These are phyloP conservation scores for Podarcis raffonei DNA, from an alignment of 2,113 vertebrate genomes.

Conservation along the genomic window DNA sequence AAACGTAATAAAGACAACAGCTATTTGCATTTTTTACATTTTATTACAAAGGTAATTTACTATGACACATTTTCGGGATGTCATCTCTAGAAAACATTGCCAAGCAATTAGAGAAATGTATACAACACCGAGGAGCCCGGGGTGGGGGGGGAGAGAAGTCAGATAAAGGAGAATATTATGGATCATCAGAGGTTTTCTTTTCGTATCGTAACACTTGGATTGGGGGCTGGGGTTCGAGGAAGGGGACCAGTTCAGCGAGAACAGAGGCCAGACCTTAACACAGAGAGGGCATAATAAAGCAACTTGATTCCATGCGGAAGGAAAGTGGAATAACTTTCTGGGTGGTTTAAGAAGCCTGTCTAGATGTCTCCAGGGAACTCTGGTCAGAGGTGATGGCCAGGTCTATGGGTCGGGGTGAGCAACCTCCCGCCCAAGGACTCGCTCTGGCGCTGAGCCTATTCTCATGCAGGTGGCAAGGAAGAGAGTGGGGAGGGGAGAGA, in stretches of 20 bases:
- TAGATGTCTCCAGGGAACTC: not conserved
- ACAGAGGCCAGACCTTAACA: constrained; percentile 70
- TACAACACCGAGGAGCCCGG: constrained; percentile 73
- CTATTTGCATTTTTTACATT: constrained; percentile 96
- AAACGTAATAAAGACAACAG: constrained; percentile 89
- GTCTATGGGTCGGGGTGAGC: no score
- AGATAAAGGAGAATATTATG: constrained; percentile 82
- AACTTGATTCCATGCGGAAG: constrained; percentile 66
- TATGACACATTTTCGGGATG: constrained; percentile 89
- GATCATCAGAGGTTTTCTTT: constrained; percentile 71
- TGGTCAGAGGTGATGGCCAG: no score
- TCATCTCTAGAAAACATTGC: constrained; percentile 87
- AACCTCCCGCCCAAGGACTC: no score
- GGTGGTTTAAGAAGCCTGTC: constrained; percentile 48
- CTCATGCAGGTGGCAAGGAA: not conserved
- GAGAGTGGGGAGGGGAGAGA: not conserved
- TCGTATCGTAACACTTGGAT: constrained; percentile 55
- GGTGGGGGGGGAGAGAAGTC: constrained; percentile 57
- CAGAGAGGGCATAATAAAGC: constrained; percentile 65
- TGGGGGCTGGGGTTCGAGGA: constrained; percentile 17
- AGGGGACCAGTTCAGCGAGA: constrained; percentile 18
- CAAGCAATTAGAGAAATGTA: constrained; percentile 82
- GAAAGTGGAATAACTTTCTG: constrained; percentile 56
- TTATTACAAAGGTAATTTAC: constrained; percentile 96
- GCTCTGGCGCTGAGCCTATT: not conserved